Evolutionary conservation across 2,797 vertebrate genomes (phyloP).

Genomic region (Acrocephalus scirpaceus): DNA sequence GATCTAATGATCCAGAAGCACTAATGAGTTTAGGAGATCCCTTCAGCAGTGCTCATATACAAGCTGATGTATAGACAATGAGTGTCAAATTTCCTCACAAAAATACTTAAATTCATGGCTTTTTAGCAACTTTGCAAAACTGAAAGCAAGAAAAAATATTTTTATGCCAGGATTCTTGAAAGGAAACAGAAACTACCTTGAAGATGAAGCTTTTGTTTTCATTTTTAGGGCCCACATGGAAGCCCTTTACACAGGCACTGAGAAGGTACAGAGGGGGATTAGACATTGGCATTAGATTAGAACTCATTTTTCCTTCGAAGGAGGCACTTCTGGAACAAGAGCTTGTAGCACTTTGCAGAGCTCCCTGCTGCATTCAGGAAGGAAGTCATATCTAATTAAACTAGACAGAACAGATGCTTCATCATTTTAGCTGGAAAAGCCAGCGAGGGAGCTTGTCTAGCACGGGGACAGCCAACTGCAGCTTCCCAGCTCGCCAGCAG

Average conservation of each 20-base stretch:
- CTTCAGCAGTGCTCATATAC: rapidly evolving
- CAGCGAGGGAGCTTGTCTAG: rapidly evolving
- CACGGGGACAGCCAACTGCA: background rate
- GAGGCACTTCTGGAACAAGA: background rate
- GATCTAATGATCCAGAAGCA: background rate
- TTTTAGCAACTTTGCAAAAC: background rate
- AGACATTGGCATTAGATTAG: background rate
- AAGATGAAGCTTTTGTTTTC: background rate
- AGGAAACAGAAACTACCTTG: background rate
- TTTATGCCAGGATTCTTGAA: background rate
- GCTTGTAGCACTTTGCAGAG: background rate
- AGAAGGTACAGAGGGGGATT: background rate
- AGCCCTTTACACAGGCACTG: background rate
- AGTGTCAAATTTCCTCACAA: background rate
- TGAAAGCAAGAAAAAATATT: background rate
- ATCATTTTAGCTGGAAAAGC: background rate
- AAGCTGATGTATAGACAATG: rapidly evolving
- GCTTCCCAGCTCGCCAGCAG: background rate
- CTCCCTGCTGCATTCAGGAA: background rate
- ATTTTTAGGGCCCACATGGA: background rate
- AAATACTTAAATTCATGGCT: background rate
- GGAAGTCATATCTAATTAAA: background rate
- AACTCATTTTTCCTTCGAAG: background rate
- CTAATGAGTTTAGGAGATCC: background rate
- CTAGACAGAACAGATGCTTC: background rate